Evolutionary conservation across 2,888 invertebrate species (phyloP).

Genomic region (Autographa gamma): DNA sequence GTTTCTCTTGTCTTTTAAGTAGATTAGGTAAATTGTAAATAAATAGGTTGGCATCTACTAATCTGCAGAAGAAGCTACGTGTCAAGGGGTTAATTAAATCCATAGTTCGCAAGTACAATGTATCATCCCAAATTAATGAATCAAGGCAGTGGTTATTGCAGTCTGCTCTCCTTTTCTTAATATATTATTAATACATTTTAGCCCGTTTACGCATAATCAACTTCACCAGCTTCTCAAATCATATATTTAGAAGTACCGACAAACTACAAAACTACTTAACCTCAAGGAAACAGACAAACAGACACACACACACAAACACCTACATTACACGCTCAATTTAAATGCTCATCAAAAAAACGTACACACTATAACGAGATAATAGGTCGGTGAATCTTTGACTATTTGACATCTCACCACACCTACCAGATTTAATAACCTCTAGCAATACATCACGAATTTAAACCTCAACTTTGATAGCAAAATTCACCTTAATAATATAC

Average conservation of each 20-base stretch:
- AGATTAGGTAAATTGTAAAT: too few species aligned
- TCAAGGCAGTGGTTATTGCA: too few species aligned
- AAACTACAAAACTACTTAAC: neutral
- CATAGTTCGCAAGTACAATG: too few species aligned
- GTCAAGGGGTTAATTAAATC: too few species aligned
- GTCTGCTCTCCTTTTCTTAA: too few species aligned
- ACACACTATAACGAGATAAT: conserved; percentile 78
- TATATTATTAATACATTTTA: too few species aligned
- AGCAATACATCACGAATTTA: conserved; percentile 1
- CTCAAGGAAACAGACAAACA: conserved; percentile 11
- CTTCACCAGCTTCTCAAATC: neutral
- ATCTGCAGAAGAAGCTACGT: too few species aligned
- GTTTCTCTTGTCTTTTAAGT: too few species aligned
- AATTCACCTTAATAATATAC: neutral
- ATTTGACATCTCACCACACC: conserved; percentile 73
- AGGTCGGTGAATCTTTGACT: conserved; percentile 82
- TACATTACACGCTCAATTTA: conserved; percentile 46
- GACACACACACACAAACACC: conserved; percentile 43
- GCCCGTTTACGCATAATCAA: neutral
- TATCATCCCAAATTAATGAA: too few species aligned
- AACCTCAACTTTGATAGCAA: neutral
- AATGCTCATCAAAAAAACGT: conserved; percentile 52
- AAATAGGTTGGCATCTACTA: too few species aligned
- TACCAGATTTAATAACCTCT: conserved; percentile 71
- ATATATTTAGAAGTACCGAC: neutral